Evolutionary conservation across 2,113 vertebrate species (phyloP), one percentile per base, ranked within the genome.

Genomic region (Ranitomeya imitator): DNA sequence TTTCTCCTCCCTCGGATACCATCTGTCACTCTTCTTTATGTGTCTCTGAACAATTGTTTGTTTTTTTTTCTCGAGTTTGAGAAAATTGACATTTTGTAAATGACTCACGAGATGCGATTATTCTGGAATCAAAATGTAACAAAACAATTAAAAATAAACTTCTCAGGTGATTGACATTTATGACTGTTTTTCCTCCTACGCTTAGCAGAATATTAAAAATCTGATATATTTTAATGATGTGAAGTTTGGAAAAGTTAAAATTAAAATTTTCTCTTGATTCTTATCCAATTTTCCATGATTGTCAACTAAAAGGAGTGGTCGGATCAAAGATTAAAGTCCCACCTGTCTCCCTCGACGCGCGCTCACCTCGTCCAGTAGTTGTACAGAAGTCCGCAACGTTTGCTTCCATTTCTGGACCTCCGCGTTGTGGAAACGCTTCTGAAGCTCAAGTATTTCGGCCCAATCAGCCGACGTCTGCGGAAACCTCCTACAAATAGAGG

Each of bases 321-420:
- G 26, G 21, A 31, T 31, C 26, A 31, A 31, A 6, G 73, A 10
- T 10, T 7, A 21, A 11, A 11, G 12, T 13, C 9, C 23, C 1
- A 26, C 0, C 31, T 16, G 16, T 63, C 9, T 26, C 57, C 61
- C 13, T n/a, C 52, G 31, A 31, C 45, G 9, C 0, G 54, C 31
- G 2, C 19, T 13, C 52, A 97, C 97, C 97, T 98, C 96, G 26
- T 98, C 97, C 1, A 98, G 95, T 74, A 97, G 95, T 6, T 96
- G 93, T 88, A 98, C 97, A 0, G 97, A 97, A 0, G 96, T 96
- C 86, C 96, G 94, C 79, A 98, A 93, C 90, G 97, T 96, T 93
- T 96, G 96, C 86, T 96, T 95, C 97, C 97, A 98, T 90, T 96
- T 97, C 92, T 93, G 94, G 57, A 96, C 94, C 92, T 97, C 96